Percentiles rank a stretch among this genome's conserved stretches.
Evolutionary conservation across 2,797 vertebrate species (phyloP).

Genomic region (Babyrousa celebensis): DNA sequence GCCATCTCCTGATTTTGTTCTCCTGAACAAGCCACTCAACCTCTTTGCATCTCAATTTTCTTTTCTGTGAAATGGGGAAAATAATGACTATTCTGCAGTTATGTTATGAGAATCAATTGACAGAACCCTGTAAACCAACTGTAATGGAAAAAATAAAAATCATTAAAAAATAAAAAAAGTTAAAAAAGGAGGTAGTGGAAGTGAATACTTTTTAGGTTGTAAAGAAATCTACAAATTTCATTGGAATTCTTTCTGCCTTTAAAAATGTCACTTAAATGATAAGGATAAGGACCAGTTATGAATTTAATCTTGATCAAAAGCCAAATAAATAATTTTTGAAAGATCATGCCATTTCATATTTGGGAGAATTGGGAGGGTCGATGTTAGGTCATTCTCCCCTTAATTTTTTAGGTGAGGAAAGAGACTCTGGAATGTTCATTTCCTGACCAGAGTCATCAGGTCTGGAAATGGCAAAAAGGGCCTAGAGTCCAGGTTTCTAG

Average conservation of each 20-base stretch:
- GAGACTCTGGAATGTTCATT: background rate
- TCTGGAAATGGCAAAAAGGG: background rate
- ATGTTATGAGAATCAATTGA: background rate
- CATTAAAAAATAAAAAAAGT: background rate
- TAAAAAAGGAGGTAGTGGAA: background rate
- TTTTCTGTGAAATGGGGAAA: slow-evolving; percentile 64
- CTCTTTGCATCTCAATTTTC: background rate
- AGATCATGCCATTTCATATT: slow-evolving; percentile 10
- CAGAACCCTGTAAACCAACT: too few species aligned
- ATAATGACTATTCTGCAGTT: background rate
- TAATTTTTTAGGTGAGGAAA: slow-evolving; percentile 7
- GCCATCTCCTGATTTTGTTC: slow-evolving; percentile 4
- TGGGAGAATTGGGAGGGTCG: background rate
- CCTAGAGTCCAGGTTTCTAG: slow-evolving; percentile 1
- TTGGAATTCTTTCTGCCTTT: slow-evolving; percentile 7
- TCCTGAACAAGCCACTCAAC: background rate
- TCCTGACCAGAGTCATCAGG: background rate
- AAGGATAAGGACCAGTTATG: background rate
- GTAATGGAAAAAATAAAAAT: too few species aligned
- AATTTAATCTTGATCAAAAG: slow-evolving; percentile 31
- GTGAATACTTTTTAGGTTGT: background rate
- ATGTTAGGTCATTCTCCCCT: background rate
- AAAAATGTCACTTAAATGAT: background rate
- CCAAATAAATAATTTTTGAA: background rate
- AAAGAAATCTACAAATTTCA: slow-evolving; percentile 36